Evolutionary conservation across 2,888 invertebrate genomes (phyloP).

Genomic region (Torymus texanus): DNA sequence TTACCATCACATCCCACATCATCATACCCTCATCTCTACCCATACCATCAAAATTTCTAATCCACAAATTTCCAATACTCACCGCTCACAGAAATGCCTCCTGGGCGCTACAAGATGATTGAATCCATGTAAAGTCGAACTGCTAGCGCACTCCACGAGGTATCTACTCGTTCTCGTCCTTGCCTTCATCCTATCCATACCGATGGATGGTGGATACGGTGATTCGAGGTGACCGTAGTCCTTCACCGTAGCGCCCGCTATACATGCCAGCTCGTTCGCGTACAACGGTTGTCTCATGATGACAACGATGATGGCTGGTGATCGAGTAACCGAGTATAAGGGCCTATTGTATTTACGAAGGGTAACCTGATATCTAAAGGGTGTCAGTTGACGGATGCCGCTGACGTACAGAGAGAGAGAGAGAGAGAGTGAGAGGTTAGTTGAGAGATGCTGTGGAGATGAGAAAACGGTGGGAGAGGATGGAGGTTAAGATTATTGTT

Average conservation of each 20-base stretch:
- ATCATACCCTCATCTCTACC: too few relatives aligned
- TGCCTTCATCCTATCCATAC: conserved; percentile 62
- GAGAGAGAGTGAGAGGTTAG: background rate
- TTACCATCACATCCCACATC: too few relatives aligned
- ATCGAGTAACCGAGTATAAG: too few relatives aligned
- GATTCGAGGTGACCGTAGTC: conserved; percentile 33
- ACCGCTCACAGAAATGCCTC: conserved; percentile 65
- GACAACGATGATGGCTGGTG: too few relatives aligned
- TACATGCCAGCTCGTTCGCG: conserved; percentile 1
- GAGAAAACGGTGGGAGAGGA: too few relatives aligned
- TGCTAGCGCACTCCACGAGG: conserved; percentile 63
- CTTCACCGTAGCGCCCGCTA: background rate
- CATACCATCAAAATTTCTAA: too few relatives aligned
- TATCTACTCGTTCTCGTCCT: conserved; percentile 58
- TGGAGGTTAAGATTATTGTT: too few relatives aligned
- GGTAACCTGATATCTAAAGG: too few relatives aligned
- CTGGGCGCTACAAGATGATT: conserved; percentile 65
- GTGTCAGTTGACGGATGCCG: too few relatives aligned
- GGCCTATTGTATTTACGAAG: too few relatives aligned
- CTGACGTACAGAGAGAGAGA: background rate
- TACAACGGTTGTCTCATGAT: conserved; percentile 1
- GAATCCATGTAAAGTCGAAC: conserved; percentile 64
- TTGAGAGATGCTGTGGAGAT: background rate
- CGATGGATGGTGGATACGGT: conserved; percentile 51
- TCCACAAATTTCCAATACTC: conserved; percentile 3